Conservation (phyloP, 2,888 invertebrate species). For the Congeria kusceri region DNA sequence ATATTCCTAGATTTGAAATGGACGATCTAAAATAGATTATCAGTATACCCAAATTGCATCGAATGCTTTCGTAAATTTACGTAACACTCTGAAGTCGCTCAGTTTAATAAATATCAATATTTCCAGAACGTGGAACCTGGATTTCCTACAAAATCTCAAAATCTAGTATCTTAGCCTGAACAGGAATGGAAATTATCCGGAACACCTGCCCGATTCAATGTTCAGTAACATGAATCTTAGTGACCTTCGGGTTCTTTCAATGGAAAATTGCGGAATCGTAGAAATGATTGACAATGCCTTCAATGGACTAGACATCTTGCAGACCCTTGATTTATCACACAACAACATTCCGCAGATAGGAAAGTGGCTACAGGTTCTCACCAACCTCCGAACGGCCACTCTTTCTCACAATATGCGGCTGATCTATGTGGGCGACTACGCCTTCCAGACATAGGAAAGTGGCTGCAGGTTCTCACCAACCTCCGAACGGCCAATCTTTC, state of each 20-base stretch:
- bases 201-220: constrained; percentile 38
- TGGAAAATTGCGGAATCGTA: constrained; percentile 52
- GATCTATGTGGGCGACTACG: constrained; percentile 52
- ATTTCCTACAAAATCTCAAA: constrained; percentile 39
- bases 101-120: constrained; percentile 45
- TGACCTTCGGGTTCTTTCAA: constrained; percentile 31
- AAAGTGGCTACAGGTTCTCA: constrained; percentile 39
- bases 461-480: constrained; percentile 44
- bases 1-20: constrained; percentile 37
- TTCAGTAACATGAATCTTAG: constrained; percentile 39
- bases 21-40: constrained; percentile 39
- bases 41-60: constrained; percentile 23
- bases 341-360: constrained; percentile 50
- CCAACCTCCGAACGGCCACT: constrained; percentile 40
- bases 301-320: constrained; percentile 38
- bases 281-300: constrained; percentile 39
- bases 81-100: constrained; percentile 23
- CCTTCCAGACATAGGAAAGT: constrained; percentile 49
- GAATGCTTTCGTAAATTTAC: constrained; percentile 32
- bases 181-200: constrained; percentile 48
- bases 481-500: constrained; percentile 42
- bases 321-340: constrained; percentile 55
- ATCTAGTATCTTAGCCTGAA: constrained; percentile 45
- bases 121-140: constrained; percentile 23
- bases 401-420: constrained; percentile 49